These are phyloP conservation scores for Vanessa cardui DNA, from an alignment of 2,888 invertebrate genomes.

Conservation along the genomic window DNA sequence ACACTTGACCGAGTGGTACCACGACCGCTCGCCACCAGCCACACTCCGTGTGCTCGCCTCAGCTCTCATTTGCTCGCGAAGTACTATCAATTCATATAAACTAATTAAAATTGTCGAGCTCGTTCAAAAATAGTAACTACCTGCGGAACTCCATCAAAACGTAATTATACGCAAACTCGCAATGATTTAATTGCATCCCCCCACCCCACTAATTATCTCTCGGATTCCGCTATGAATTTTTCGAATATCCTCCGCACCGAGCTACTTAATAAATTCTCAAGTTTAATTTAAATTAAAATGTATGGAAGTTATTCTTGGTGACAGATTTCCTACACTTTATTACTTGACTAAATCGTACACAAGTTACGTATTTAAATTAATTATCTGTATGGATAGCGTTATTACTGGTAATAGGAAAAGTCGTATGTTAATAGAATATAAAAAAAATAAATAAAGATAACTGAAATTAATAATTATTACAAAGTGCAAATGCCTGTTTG, in stretches of 20 bases:
- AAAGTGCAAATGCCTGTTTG: too few relatives aligned
- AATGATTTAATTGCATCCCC: conserved; percentile 34
- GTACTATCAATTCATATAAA: not conserved
- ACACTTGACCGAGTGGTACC: too few relatives aligned
- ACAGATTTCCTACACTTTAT: conserved; percentile 8
- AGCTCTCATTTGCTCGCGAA: not conserved
- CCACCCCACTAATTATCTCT: conserved; percentile 40
- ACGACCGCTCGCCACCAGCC: too few relatives aligned
- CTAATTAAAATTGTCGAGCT: conserved; percentile 4
- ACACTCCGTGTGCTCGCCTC: too few relatives aligned
- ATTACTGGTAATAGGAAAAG: too few relatives aligned
- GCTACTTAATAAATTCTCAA: conserved; percentile 30
- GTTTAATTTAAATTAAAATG: conserved; percentile 35
- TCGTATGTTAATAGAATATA: too few relatives aligned
- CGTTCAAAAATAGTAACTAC: conserved; percentile 20
- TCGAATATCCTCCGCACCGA: conserved; percentile 29
- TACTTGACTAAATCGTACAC: not conserved
- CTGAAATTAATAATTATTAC: too few relatives aligned
- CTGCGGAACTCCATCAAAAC: conserved; percentile 26
- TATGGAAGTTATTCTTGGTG: conserved; percentile 23
- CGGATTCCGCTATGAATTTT: conserved; percentile 40
- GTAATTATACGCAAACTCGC: conserved; percentile 28
- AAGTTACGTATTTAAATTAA: not conserved
- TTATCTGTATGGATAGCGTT: not conserved
- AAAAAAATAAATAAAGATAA: too few relatives aligned